Percentiles rank a stretch among this genome's conserved stretches.
Conservation (phyloP, 92 coral and sea anemone genomes). For the Paramuricea clavata region DNA sequence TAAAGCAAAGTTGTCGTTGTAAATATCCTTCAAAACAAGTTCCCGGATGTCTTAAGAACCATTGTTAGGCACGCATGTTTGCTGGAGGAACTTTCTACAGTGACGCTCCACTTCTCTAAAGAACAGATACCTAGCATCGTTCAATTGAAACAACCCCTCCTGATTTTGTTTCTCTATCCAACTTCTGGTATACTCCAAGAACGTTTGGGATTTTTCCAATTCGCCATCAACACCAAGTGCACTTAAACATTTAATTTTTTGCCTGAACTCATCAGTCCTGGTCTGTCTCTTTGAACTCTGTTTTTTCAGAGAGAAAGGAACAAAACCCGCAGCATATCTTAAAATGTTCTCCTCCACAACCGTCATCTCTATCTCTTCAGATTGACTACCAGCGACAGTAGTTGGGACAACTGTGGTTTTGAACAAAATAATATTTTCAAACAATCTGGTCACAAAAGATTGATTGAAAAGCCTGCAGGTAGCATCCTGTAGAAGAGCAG, state of each 20-base stretch:
- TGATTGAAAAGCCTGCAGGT: too few species aligned
- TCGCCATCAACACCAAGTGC: neutral
- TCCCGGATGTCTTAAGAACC: neutral
- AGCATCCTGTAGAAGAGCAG: too few species aligned
- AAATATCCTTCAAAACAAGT: neutral
- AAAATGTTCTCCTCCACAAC: too few species aligned
- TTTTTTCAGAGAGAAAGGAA: too few species aligned
- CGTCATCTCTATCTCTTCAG: too few species aligned
- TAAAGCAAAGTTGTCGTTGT: neutral
- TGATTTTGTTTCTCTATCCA: constrained; percentile 26
- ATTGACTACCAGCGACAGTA: too few species aligned
- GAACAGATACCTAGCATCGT: constrained; percentile 17
- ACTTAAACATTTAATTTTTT: neutral
- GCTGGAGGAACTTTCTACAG: neutral
- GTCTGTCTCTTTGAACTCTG: too few species aligned
- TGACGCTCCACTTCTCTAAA: constrained; percentile 23
- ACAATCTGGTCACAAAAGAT: too few species aligned
- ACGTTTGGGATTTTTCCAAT: neutral
- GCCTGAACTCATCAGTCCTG: too few species aligned
- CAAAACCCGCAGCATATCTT: too few species aligned
- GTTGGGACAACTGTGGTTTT: too few species aligned
- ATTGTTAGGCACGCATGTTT: neutral
- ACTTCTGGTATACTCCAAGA: constrained; percentile 33
- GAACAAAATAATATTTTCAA: too few species aligned
- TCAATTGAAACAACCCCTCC: constrained; percentile 34